Evolutionary conservation across 2,888 invertebrate genomes (phyloP).

Genomic region (Torymus aiolomorphi): DNA sequence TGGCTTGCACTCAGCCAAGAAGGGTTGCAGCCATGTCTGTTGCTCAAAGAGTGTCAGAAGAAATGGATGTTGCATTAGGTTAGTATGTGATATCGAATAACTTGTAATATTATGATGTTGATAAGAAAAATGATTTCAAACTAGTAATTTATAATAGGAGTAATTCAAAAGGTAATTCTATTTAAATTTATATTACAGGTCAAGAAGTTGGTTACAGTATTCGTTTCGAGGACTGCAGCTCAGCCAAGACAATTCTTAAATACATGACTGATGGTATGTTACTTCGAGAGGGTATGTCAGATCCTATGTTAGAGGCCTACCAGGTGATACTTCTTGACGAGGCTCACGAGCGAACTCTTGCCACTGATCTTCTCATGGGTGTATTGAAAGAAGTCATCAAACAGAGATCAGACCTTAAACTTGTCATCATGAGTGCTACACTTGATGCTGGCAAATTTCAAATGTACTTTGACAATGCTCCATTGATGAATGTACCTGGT

Average conservation of each 20-base stretch:
- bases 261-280: conserved; percentile 99
- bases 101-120: too few relatives aligned
- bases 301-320: conserved; percentile 97
- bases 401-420: conserved; percentile 93
- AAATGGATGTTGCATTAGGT: conserved; percentile 97
- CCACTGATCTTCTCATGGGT: conserved; percentile 99
- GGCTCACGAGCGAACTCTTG: conserved; percentile 98
- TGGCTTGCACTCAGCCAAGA: conserved; percentile 97
- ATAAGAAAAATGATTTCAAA: too few relatives aligned
- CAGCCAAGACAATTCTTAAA: conserved; percentile 93
- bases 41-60: conserved; percentile 98
- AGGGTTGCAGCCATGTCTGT: conserved; percentile 99
- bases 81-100: conserved; percentile 37
- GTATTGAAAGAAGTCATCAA: conserved; percentile 97
- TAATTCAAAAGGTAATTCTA: not conserved
- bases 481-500: conserved; percentile 98
- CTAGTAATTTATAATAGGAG: not conserved
- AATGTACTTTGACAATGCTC: conserved; percentile 98
- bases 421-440: conserved; percentile 99
- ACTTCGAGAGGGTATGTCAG: conserved; percentile 98
- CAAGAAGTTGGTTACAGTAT: conserved; percentile 97
- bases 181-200: conserved; percentile 72
- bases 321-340: conserved; percentile 97
- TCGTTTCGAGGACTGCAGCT: conserved; percentile 99
- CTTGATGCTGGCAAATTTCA: conserved; percentile 99